These are phyloP conservation scores for Chionomys nivalis DNA, from an alignment of 2,113 vertebrate genomes.

Conservation along the genomic window DNA sequence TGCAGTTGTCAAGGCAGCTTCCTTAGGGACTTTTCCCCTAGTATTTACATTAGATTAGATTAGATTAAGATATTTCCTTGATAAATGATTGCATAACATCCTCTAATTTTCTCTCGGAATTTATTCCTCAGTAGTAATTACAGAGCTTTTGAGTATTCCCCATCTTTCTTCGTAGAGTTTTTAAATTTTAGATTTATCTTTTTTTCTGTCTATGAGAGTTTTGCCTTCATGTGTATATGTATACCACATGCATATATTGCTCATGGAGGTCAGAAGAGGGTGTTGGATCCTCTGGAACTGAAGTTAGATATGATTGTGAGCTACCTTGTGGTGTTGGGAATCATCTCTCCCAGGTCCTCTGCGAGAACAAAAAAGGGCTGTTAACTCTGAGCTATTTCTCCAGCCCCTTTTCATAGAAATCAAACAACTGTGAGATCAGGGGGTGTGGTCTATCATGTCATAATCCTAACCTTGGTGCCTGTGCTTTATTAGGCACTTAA, in stretches of 20 bases:
- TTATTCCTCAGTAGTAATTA: constrained; percentile 43
- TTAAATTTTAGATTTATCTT: neutral
- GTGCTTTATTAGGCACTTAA: neutral
- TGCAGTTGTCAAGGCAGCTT: constrained; percentile 1
- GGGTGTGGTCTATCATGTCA: neutral
- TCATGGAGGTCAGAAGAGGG: neutral
- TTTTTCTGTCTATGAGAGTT: neutral
- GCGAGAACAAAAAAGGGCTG: neutral
- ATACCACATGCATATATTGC: neutral
- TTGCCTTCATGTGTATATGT: neutral
- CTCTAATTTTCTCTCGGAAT: constrained; percentile 52
- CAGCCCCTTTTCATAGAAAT: neutral
- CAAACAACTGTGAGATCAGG: constrained; percentile 6
- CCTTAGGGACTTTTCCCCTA: neutral
- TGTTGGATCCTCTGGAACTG: neutral
- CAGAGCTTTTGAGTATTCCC: neutral
- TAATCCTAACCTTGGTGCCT: neutral
- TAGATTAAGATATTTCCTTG: constrained; percentile 48
- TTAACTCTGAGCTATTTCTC: neutral
- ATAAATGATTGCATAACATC: constrained; percentile 24
- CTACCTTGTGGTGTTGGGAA: neutral
- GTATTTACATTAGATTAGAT: neutral
- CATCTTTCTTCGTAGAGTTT: neutral
- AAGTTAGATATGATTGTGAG: neutral
- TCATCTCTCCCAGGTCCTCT: neutral